Base-by-base conservation (phyloP, 2,113 vertebrate species). In the Capra hircus region DNA sequence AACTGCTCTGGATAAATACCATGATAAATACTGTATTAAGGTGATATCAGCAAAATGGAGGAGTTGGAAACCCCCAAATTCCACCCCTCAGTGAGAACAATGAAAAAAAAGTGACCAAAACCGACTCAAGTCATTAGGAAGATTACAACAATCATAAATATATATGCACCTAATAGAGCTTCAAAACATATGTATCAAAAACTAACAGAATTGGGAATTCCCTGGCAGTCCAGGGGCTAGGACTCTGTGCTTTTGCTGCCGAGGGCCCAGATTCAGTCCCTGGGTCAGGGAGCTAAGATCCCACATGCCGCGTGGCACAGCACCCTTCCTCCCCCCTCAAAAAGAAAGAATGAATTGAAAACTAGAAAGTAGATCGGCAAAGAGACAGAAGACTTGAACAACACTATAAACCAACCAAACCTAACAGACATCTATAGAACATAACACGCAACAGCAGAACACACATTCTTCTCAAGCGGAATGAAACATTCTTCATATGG, bases 221-320 rank as follows among this genome's bases (percentile, higher is more conserved):
- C 48, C 28, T 52, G 78, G 45, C 16, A 33, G 28, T 52, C 78
- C 30, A 81, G 78, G 48, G 16, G 48, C 9, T 81, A 81, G 48
- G 48, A 81, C 78, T 81, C 28, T 0, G 0, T 7, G 30, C 30
- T 52, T 33, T 33, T 48, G 12, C 16, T 81, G 28, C 45, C 0
- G 2, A 81, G 16, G 28, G 28, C 16, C 78, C 45, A 12, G 45
- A 6, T 33, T 81, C 16, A 50, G 17, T 33, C 16, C 45, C 28
- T 33, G 45, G 45, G 16, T 81, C 78, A 50, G 45, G 78, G 78
- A 50, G 21, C 45, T 81, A 33, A 81, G 78, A 81, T 81, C 28
- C 25, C 5, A 30, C 28, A 50, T 19, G 45, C 78, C 0, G 0
- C 1, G 0, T 10, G 5, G 45, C 9, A 6, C 28, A 30, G 45